Conservation (phyloP, 2,888 invertebrate species). For the Lamellibrachia columna region DNA sequence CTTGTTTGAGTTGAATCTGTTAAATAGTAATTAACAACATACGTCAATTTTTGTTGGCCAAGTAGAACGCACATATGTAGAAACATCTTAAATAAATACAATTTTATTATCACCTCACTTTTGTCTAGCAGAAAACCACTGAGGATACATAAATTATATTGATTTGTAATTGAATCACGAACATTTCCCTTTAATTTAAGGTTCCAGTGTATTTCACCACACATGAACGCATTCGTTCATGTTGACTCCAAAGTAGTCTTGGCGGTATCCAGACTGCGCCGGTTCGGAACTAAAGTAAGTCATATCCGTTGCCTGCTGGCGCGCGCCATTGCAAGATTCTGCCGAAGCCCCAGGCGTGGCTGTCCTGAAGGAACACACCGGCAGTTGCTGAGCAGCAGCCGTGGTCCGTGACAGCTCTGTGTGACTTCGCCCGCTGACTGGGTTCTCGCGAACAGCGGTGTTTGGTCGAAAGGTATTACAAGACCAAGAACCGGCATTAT, state of each 20-base stretch:
- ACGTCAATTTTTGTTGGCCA: neutral
- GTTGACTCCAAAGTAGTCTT: neutral
- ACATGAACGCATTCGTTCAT: neutral
- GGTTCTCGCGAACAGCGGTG: neutral
- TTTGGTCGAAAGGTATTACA: neutral
- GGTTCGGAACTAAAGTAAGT: neutral
- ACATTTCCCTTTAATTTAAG: neutral
- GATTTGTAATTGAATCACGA: neutral
- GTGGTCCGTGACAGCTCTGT: neutral
- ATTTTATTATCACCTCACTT: neutral
- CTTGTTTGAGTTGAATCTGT: neutral
- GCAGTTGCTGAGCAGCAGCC: neutral
- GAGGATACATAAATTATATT: neutral
- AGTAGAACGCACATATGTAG: neutral
- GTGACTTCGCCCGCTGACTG: neutral
- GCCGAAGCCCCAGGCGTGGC: neutral
- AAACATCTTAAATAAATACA: neutral
- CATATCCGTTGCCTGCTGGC: neutral
- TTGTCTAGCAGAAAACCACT: neutral
- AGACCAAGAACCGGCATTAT: neutral
- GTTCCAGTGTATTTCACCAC: neutral
- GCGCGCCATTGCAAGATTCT: neutral
- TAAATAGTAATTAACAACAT: neutral
- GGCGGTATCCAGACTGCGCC: neutral
- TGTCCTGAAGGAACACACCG: neutral